Base-by-base conservation (phyloP, 2,888 invertebrate genomes). In the Machimus rusticus region DNA sequence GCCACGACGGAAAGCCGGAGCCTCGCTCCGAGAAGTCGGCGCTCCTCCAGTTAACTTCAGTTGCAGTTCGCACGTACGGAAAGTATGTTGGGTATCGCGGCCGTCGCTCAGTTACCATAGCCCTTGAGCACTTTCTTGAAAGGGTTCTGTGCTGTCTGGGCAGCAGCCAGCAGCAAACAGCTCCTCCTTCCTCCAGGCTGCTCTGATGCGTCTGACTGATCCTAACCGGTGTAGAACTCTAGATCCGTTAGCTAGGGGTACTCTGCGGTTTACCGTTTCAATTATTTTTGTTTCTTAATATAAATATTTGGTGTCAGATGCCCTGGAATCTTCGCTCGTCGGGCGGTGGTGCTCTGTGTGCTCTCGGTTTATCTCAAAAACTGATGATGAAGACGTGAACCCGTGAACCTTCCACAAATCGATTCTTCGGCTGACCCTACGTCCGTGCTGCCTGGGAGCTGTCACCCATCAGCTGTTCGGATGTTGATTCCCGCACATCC, bases 401-500 rank as follows among this genome's bases (percentile, higher is more conserved):
- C 12, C 19, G 57, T 82, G 57, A 82, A 37, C 57, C 57, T 31
- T 79, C 14, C 82, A n/a, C 82, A 82, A 57, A 82, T 82, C 82
- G 82, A 82, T 82, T 57, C 82, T 57, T 51, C 37, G 28, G 57
- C 51, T 79, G 79, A 51, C 79, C 51, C 51, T n/a, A 8, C 31
- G 31, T 46, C 31, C 55, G 28, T 23, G n/a, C 34, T 37, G 23
- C 8, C 82, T 82, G 81, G 81, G 19, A 37, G n/a, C 84, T 84
- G 85, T 85, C 85, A 85, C 43, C 43, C 74, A 37, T 85, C 85
- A 85, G 85, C 85, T 85, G 85, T 85, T 85, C 66, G 85, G 43
- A 74, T 85, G 85, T 74, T 74, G 46, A 74, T 43, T 23, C 14
- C 66, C 1, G 16, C 34, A 31, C 55, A 82, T 31, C 16, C n/a